Evolutionary conservation across 2,797 vertebrate genomes (phyloP), one percentile per base, ranked within the genome.

Genomic region (Tympanoctomys barrerae): DNA sequence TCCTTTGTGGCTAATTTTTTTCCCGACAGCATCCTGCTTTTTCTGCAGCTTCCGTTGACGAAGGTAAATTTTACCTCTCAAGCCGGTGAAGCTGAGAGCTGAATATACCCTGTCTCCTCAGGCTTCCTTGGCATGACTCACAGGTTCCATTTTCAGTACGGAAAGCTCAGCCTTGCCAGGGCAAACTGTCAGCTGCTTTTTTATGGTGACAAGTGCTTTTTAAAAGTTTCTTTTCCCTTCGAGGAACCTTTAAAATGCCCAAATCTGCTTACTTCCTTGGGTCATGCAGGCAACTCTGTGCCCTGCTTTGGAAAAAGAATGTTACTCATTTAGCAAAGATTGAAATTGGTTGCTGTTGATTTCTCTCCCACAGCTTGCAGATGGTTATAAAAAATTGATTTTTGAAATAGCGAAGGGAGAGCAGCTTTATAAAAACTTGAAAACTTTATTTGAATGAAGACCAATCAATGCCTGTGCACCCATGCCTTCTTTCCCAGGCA

Each of bases 221-320:
- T 5, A 57, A 78, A 95, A 95, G 85, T 90, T 87, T 90, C 54
- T 57, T 86, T 84, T 80, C 33, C 36, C 61, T 93, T 89, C 61
- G 11, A 3, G 10, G 93, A 75, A 64, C 54, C 73, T 92, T 94
- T 28, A 75, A 85, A 42, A 24, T 28, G 31, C 22, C 46, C 49
- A 1, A 0, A 8, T 87, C 75, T 19, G n/a, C 54, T 73, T 59
- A 28, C 33, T 89, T 49, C 49, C 57, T 39, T 36, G 59, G 82
- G 52, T 86, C 66, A 54, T 7, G 10, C 59, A 4, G 36, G 11
- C 10, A 57, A 28, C 77, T 87, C 84, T 59, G 13, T 57, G 75
- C 70, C 52, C 54, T 39, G 70, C 57, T 96, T 68, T 64, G 78
- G 73, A 68, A 57, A 77, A 79, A 83, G 79, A 66, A 46, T 39